A percentile compares a stretch with the other conserved stretches of the same genome.
These are phyloP conservation scores for Crotalus tigris DNA, from an alignment of 2,113 vertebrate species.

Conservation along the genomic window DNA sequence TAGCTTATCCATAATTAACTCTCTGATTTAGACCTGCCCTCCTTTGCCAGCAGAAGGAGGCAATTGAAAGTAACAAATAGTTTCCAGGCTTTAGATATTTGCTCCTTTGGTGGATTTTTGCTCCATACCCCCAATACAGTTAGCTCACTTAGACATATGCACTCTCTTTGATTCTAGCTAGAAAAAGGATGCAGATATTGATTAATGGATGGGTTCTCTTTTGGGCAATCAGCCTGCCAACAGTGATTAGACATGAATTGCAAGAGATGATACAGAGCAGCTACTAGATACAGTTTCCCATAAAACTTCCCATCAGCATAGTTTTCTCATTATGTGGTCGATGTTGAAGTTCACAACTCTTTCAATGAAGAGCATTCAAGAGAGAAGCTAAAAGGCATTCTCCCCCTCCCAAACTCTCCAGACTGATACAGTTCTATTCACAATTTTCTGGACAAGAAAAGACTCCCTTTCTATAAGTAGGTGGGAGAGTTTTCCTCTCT, in stretches of 20 bases:
- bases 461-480: background rate
- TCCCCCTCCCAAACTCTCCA: background rate
- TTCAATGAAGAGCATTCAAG: background rate
- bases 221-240: background rate
- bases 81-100: background rate
- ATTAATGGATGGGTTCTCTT: background rate
- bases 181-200: background rate
- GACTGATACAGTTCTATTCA: background rate
- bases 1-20: background rate
- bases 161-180: background rate
- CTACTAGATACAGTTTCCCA: background rate
- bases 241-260: background rate
- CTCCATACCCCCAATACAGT: background rate
- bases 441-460: background rate
- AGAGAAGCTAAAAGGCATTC: background rate
- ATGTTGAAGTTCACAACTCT: background rate
- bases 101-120: no score
- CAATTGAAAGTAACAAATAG: background rate
- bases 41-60: background rate
- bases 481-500: background rate
- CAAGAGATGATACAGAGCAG: background rate
- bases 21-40: background rate
- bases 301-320: background rate
- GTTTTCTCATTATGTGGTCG: background rate
- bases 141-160: background rate